Conservation (phyloP, 2,797 vertebrate species). For the Bradypodion ventrale region DNA sequence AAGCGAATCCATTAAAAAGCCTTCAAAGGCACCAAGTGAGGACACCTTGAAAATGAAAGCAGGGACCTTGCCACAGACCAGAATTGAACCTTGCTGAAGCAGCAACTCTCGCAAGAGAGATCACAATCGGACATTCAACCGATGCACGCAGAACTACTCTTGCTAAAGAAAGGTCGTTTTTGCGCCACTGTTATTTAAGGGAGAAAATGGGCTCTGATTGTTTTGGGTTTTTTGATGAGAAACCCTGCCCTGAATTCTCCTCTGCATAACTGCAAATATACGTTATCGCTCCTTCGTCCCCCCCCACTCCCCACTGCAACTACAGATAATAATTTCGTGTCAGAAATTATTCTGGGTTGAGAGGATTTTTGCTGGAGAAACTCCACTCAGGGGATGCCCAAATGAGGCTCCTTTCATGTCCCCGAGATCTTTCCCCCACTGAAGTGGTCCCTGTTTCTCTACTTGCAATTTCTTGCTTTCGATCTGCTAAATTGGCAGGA, state of each 20-base stretch:
- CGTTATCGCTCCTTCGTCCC: conserved; percentile 17
- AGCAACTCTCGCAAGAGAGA: conserved; percentile 92
- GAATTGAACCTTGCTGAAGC: conserved; percentile 95
- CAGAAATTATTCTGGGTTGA: too few species aligned
- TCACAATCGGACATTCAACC: conserved; percentile 94
- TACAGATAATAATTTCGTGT: too few species aligned
- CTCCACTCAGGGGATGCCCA: too few species aligned
- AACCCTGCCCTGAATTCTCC: conserved; percentile 32
- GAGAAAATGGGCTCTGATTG: conserved; percentile 63
- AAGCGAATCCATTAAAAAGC: conserved; percentile 99
- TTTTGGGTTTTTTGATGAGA: conserved; percentile 47
- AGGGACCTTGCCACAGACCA: conserved; percentile 92
- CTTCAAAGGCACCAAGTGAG: conserved; percentile 94
- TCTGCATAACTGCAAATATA: conserved; percentile 44
- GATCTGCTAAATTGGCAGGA: too few species aligned
- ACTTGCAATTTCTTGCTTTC: too few species aligned
- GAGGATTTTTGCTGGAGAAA: too few species aligned
- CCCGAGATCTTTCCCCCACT: too few species aligned
- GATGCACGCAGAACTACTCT: conserved; percentile 84
- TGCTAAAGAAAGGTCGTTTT: conserved; percentile 87
- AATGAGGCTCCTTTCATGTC: too few species aligned
- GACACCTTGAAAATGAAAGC: conserved; percentile 99
- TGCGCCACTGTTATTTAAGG: conserved; percentile 77
- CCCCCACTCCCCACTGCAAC: fast-evolving
- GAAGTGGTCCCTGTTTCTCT: too few species aligned